Conservation (phyloP, 2,797 vertebrate species). For the Rhabdophis nuchalis region DNA sequence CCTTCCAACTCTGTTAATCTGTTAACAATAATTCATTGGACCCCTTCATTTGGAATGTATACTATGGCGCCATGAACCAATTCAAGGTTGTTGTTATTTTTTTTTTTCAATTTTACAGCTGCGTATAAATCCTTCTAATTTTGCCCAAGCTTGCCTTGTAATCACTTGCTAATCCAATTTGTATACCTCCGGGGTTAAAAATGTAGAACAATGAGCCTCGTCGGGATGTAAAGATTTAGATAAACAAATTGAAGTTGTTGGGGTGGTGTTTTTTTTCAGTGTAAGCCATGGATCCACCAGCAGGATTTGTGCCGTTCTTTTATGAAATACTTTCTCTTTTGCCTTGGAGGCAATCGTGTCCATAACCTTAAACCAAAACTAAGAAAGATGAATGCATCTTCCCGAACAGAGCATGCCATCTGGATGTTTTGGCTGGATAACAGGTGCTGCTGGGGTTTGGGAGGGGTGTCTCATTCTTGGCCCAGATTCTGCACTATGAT, state of each 20-base stretch:
- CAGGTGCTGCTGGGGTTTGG: slow-evolving; percentile 76
- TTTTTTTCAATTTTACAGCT: slow-evolving; percentile 62
- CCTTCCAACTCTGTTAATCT: too few relatives aligned
- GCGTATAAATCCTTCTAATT: slow-evolving; percentile 71
- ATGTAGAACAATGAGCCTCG: slow-evolving; percentile 39
- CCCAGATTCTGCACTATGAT: slow-evolving; percentile 67
- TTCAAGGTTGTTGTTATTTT: slow-evolving; percentile 11
- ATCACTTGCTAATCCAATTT: slow-evolving; percentile 60
- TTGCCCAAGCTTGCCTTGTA: slow-evolving; percentile 57
- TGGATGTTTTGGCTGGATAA: slow-evolving; percentile 72
- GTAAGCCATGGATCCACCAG: slow-evolving; percentile 30
- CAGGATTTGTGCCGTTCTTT: not conserved
- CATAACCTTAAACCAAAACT: slow-evolving; percentile 70
- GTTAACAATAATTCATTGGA: slow-evolving; percentile 45
- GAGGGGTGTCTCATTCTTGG: slow-evolving; percentile 73
- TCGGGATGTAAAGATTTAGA: slow-evolving; percentile 54
- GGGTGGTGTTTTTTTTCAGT: slow-evolving; percentile 17
- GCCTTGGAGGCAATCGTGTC: slow-evolving; percentile 58
- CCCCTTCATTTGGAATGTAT: slow-evolving; percentile 46
- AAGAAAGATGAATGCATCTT: slow-evolving; percentile 70
- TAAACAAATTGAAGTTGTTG: slow-evolving; percentile 44
- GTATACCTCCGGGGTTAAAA: slow-evolving; percentile 42
- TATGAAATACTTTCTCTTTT: slow-evolving; percentile 38
- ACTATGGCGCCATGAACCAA: slow-evolving; percentile 57
- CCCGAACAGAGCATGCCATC: slow-evolving; percentile 70